These are phyloP conservation scores for Ophion ellenae DNA, from an alignment of 2,888 invertebrate species.

Conservation along the genomic window DNA sequence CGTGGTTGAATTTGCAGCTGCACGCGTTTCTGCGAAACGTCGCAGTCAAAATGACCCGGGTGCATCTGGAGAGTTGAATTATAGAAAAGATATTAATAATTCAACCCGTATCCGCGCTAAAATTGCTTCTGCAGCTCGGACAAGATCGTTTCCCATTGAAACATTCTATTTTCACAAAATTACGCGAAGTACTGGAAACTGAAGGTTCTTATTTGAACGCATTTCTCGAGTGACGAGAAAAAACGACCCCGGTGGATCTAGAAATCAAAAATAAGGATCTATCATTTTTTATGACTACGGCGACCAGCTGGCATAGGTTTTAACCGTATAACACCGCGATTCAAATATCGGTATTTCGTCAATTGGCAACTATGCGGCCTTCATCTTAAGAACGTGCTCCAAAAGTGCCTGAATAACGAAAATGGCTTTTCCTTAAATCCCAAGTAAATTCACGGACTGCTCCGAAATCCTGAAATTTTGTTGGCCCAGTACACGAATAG, in stretches of 20 bases:
- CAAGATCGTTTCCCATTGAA: background rate
- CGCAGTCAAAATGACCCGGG: background rate
- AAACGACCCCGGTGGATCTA: background rate
- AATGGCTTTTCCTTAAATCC: background rate
- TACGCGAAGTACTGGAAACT: background rate
- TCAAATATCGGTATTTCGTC: background rate
- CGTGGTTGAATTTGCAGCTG: background rate
- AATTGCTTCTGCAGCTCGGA: background rate
- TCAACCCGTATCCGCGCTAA: background rate
- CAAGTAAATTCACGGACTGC: background rate
- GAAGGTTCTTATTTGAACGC: background rate
- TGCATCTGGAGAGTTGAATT: background rate
- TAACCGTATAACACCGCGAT: background rate
- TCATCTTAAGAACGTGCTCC: background rate
- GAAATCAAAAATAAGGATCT: background rate
- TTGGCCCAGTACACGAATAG: background rate
- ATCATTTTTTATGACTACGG: background rate
- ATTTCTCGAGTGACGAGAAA: background rate
- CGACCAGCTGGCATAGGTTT: background rate
- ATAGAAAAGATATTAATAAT: background rate
- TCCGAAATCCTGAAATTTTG: background rate
- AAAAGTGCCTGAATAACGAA: background rate
- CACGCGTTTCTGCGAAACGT: background rate
- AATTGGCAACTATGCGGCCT: background rate
- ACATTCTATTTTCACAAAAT: background rate